Base-by-base conservation (phyloP, 2,113 vertebrate genomes). In the Sander lucioperca region DNA sequence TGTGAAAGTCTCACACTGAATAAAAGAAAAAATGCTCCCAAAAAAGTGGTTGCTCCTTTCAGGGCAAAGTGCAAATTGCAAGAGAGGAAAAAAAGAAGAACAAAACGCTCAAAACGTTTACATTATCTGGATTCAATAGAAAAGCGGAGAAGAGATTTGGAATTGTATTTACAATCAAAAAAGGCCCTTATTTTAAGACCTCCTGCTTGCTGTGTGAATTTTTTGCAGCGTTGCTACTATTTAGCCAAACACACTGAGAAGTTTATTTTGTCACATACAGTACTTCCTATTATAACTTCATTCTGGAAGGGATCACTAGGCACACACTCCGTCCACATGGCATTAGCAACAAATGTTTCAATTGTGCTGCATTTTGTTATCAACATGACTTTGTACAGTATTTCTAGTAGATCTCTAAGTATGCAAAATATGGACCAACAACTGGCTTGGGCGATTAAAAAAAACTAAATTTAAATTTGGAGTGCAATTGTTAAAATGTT, bases 1-100 rank as follows among this genome's bases (percentile, higher is more conserved):
- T 90, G 80, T 83, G 77, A 79, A 80, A 92, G 91, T 90, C 74
- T 8, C 59, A 94, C 93, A 92, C 93, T 93, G 92, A 88, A 89
- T 71, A 73, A 85, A 80, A 75, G 27, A 47, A 30, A 12, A 66
- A 72, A 61, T 30, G 57, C 39, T 58, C 53, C 48, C 7, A n/a
- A 53, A 36, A 48, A 64, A 21, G 2, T 1, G 4, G 4, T 15
- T 5, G 8, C 62, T 74, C 82, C 74, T 72, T 82, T 76, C 58
- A 66, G 58, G 68, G 77, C 67, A 56, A 84, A 68, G 61, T 79
- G 53, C 70, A 69, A 74, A 54, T 39, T 21, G 5, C 12, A 57
- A 73, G 16, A 64, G 6, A 54, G 5, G 0, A 16, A 10, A 1
- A 27, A 27, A 33, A 47, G 51, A 30, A 57, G 8, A 72, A 83